Evolutionary conservation across 2,113 vertebrate genomes (phyloP), one percentile per base, ranked within the genome.

Genomic region (Probosciger aterrimus): DNA sequence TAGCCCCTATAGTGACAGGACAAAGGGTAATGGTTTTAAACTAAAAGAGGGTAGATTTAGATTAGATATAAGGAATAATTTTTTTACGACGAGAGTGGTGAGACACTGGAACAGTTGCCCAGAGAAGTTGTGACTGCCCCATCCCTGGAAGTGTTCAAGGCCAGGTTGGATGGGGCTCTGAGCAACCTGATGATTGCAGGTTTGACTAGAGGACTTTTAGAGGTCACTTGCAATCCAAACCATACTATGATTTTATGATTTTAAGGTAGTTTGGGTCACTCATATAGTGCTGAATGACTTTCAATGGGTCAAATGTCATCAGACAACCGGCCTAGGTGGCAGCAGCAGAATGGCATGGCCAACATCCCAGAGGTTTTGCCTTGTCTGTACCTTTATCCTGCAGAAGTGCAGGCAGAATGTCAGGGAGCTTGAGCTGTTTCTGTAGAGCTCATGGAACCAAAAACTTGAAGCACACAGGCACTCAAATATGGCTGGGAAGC

Each of bases 401-500:
- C n/a, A 74, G 35, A 73, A 63, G 28, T 3, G 3, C 62, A 76
- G 20, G 33, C 27, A 52, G 31, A 73, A 27, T 16, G 7, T 47
- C 53, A 49, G 27, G 43, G 44, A 64, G 9, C 16, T 64, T 13
- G 18, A 77, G 25, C 30, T 69, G 55, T 7, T 43, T 31, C 67
- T 78, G 24, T 13, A 14, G 27, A 27, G 30, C 6, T 49, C 9
- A 27, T 59, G 24, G 25, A 39, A 60, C 17, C 13, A 19, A 46
- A 69, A 11, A 41, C 27, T 14, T n/a, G 33, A 17, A 55, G 18
- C 35, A 50, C 30, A 31, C 28, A 52, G 55, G 23, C 33, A 8
- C 20, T 37, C 3, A 3, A 12, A 24, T 1, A 2, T 0, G 2
- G 25, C 28, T 30, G 16, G 24, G 46, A 25, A 70, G 50, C 12